Evolutionary conservation across 2,797 vertebrate genomes (phyloP), one percentile per base, ranked within the genome.

Genomic region (Leptatherina wallacei): DNA sequence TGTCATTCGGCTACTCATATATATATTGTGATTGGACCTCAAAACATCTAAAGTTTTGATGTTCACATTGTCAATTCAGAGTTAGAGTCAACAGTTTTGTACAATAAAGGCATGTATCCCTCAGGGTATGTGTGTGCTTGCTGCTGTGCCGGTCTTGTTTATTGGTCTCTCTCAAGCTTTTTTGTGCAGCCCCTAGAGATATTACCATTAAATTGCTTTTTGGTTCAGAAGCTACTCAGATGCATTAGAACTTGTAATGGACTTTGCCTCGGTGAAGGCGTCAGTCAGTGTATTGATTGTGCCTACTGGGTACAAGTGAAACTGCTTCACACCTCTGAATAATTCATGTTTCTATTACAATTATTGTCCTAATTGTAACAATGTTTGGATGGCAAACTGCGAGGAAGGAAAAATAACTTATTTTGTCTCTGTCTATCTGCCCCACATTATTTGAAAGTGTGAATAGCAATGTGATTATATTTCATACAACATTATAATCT

Each of bases 171-270:
- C 82, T 81, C 76, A 83, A 85, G 78, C 88, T 92, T 87, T 85
- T 67, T 30, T 62, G 62, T 47, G 65, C 77, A 62, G 68, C 91
- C 92, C 87, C 91, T 3, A 54, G 89, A 92, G 92, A 90, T 92
- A 90, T 89, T 86, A 90, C 78, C 88, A 88, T 91, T 91, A 93
- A 93, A 94, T 94, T 94, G 92, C 90, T 93, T 94, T 93, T 93
- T 86, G 84, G 88, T 91, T 91, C 87, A 91, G 87, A 90, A 93
- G 89, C 92, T 87, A 82, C 88, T 91, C 73, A 69, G 81, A 88
- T 84, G 86, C 89, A 91, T 92, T 92, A 91, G 82, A 92, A 92
- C 82, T 91, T 87, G 85, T 93, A 92, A 93, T 93, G 92, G 93
- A 90, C 92, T 90, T 91, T 91, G 91, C 90, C 77, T 87, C 78